Evolutionary conservation across 2,888 invertebrate genomes (phyloP).

Genomic region (Brachyptera risi): DNA sequence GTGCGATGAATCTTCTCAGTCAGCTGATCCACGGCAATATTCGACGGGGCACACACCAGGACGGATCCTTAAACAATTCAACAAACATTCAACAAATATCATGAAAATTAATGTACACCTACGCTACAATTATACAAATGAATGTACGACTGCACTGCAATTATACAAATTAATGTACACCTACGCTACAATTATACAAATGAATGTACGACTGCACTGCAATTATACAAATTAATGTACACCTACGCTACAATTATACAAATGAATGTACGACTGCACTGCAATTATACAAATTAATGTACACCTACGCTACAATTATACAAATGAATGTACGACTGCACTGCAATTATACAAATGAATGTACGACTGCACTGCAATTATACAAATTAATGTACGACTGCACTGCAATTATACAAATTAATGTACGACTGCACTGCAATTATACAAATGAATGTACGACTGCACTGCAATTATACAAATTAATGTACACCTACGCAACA

Average conservation of each 20-base stretch:
- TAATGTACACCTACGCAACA: constrained; percentile 46
- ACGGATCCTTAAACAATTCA: constrained; percentile 51
- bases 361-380: constrained; percentile 46
- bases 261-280: too few relatives aligned
- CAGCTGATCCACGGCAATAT: constrained; percentile 98
- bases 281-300: constrained; percentile 46
- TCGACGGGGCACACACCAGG: constrained; percentile 97
- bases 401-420: too few relatives aligned
- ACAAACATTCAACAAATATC: background rate
- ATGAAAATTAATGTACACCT: constrained; percentile 46
- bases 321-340: too few relatives aligned
- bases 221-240: constrained; percentile 51
- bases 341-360: too few relatives aligned
- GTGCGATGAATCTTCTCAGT: constrained; percentile 98
- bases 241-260: background rate
- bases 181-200: background rate
- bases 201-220: too few relatives aligned
- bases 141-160: too few relatives aligned
- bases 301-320: constrained; percentile 41
- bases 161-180: constrained; percentile 50
- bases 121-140: background rate
- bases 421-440: constrained; percentile 46
- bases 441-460: too few relatives aligned
- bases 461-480: too few relatives aligned
- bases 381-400: too few relatives aligned